Evolutionary conservation across 2,888 invertebrate species (phyloP).

Genomic region (Drosophila falleni): DNA sequence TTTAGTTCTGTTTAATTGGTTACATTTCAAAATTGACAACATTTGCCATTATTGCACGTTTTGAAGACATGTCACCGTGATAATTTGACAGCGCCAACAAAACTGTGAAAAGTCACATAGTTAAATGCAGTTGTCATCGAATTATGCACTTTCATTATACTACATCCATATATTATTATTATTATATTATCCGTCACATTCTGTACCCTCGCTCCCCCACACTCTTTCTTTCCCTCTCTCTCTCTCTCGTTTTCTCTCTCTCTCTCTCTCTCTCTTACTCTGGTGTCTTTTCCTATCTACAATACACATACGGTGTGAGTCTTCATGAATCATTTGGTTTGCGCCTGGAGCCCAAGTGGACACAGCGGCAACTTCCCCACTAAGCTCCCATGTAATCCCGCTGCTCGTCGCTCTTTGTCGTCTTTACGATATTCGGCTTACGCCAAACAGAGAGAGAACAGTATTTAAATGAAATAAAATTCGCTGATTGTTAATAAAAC

Average conservation of each 20-base stretch:
- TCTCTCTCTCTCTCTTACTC: neutral
- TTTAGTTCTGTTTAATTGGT: slow-evolving; percentile 15
- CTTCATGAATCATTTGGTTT: slow-evolving; percentile 41
- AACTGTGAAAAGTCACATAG: slow-evolving; percentile 67
- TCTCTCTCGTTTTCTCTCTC: neutral
- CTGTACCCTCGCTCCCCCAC: neutral
- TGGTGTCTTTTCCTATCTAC: neutral
- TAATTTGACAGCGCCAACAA: slow-evolving; percentile 56
- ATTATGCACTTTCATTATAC: slow-evolving; percentile 37
- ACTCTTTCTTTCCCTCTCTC: neutral
- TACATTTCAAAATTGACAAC: slow-evolving; percentile 50
- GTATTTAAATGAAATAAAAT: slow-evolving; percentile 35
- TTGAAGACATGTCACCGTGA: slow-evolving; percentile 74
- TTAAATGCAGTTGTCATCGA: slow-evolving; percentile 50
- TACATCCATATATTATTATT: neutral
- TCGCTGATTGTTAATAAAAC: slow-evolving; percentile 54
- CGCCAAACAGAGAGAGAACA: neutral
- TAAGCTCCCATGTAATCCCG: slow-evolving; percentile 27
- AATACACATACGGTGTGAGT: neutral
- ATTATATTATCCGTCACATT: slow-evolving; percentile 1
- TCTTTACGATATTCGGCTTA: neutral
- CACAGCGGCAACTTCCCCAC: slow-evolving; percentile 21
- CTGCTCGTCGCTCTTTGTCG: neutral
- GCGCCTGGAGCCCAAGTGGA: slow-evolving; percentile 49
- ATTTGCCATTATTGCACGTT: slow-evolving; percentile 68